These are phyloP conservation scores for Numenius arquata DNA, from an alignment of 2,113 vertebrate species.

Conservation along the genomic window DNA sequence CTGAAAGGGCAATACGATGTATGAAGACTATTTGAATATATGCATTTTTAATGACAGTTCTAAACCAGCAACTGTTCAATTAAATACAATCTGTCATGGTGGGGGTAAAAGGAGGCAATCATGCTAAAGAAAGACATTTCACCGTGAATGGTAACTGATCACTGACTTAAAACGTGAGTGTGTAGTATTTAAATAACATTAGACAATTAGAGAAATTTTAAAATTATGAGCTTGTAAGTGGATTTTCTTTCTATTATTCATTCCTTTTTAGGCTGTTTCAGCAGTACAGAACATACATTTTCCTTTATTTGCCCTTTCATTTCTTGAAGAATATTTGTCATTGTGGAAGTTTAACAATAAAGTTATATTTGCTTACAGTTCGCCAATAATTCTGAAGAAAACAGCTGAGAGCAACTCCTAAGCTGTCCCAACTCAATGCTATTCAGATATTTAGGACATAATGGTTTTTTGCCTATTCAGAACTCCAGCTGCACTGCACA, in stretches of 20 bases:
- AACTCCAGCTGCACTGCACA: background rate
- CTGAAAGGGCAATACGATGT: constrained; percentile 24
- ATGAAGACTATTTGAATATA: constrained; percentile 49
- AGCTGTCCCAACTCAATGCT: background rate
- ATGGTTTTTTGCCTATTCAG: background rate
- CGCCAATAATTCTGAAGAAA: background rate
- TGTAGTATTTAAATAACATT: constrained; percentile 18
- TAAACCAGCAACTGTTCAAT: constrained; percentile 71
- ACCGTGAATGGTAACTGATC: constrained; percentile 32
- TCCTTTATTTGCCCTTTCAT: constrained; percentile 19
- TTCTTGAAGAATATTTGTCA: constrained; percentile 38
- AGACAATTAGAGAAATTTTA: constrained; percentile 14
- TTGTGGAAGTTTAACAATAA: constrained; percentile 37
- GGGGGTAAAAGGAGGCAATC: background rate
- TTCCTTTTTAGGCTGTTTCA: background rate
- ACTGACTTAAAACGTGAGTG: background rate
- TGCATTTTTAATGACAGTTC: constrained; percentile 63
- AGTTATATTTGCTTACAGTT: constrained; percentile 20
- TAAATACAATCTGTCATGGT: constrained; percentile 72
- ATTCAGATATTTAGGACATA: background rate
- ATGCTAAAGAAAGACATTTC: constrained; percentile 29
- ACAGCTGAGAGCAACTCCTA: background rate
- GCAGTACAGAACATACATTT: background rate
- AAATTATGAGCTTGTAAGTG: constrained; percentile 1
- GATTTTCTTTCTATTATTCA: constrained; percentile 35